phyloP scores from a whole-genome alignment of 2,113 vertebrate species.

The Alligator sinensis region DNA sequence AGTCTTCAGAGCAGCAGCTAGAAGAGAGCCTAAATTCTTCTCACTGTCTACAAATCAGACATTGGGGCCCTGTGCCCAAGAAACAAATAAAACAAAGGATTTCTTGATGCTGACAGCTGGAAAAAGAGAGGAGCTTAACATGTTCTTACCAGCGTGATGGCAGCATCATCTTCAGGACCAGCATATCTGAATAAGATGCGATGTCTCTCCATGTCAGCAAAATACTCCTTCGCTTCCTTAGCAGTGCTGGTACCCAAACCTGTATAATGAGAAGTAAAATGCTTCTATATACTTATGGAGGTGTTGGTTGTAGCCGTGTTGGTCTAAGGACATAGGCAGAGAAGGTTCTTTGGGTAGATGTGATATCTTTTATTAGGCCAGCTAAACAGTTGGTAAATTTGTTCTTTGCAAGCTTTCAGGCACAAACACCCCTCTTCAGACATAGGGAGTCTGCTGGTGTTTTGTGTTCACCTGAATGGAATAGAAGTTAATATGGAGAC shows the following conservation, averaged over 20 bases:
- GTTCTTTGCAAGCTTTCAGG: too few species aligned
- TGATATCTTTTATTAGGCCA: too few species aligned
- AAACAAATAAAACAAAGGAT: neutral
- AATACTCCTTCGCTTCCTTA: constrained; percentile 99
- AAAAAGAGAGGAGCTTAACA: neutral
- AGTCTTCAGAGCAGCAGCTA: neutral
- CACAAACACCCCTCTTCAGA: too few species aligned
- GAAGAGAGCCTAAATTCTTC: neutral
- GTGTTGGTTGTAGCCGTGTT: too few species aligned
- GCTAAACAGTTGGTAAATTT: too few species aligned
- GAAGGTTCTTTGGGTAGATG: too few species aligned
- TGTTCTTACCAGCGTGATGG: constrained; percentile 92
- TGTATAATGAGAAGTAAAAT: constrained; percentile 67
- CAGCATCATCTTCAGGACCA: constrained; percentile 96
- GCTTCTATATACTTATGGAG: neutral
- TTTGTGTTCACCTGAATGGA: too few species aligned
- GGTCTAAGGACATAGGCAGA: neutral
- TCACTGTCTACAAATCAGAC: neutral
- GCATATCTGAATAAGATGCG: constrained; percentile 93
- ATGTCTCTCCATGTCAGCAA: constrained; percentile 97
- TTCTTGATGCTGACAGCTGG: neutral
- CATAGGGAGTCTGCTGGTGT: too few species aligned
- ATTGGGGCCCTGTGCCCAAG: neutral
- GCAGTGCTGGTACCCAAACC: constrained; percentile 98
- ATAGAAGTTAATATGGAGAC: too few species aligned